Percentiles rank a stretch among this genome's conserved stretches.
Evolutionary conservation across 2,888 invertebrate species (phyloP).

Genomic region (Strigamia crassipes): DNA sequence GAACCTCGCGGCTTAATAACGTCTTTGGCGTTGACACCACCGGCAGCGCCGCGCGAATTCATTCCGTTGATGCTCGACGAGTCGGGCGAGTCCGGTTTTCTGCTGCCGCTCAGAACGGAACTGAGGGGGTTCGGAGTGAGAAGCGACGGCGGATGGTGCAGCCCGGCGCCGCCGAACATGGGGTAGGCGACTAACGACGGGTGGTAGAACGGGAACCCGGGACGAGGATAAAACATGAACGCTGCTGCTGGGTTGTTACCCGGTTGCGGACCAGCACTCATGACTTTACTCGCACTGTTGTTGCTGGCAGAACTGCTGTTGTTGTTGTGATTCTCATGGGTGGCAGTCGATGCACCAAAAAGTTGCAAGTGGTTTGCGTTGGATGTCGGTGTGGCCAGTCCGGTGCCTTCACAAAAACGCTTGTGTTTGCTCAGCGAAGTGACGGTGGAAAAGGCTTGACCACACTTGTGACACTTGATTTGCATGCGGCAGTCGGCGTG

Average conservation of each 20-base stretch:
- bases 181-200: slow-evolving; percentile 65
- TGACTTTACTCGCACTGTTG: slow-evolving; percentile 44
- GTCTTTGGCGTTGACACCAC: neutral
- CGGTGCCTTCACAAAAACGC: slow-evolving; percentile 84
- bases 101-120: slow-evolving; percentile 60
- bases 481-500: slow-evolving; percentile 93
- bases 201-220: slow-evolving; percentile 63
- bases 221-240: slow-evolving; percentile 70
- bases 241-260: slow-evolving; percentile 50
- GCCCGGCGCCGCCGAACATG: slow-evolving; percentile 51
- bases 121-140: slow-evolving; percentile 65
- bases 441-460: slow-evolving; percentile 87
- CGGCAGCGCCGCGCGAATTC: neutral
- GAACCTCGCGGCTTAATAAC: slow-evolving; percentile 48
- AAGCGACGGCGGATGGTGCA: slow-evolving; percentile 57
- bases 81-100: slow-evolving; percentile 49
- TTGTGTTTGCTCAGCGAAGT: slow-evolving; percentile 94
- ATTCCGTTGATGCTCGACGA: slow-evolving; percentile 45
- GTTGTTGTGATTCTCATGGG: slow-evolving; percentile 16
- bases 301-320: neutral
- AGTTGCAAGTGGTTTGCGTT: neutral
- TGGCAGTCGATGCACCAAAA: neutral
- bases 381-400: slow-evolving; percentile 51
- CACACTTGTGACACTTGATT: slow-evolving; percentile 92
- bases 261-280: slow-evolving; percentile 50